Evolutionary conservation across 1,140 invertebrate genomes (phyloP).

Genomic region (Drosophila erecta): DNA sequence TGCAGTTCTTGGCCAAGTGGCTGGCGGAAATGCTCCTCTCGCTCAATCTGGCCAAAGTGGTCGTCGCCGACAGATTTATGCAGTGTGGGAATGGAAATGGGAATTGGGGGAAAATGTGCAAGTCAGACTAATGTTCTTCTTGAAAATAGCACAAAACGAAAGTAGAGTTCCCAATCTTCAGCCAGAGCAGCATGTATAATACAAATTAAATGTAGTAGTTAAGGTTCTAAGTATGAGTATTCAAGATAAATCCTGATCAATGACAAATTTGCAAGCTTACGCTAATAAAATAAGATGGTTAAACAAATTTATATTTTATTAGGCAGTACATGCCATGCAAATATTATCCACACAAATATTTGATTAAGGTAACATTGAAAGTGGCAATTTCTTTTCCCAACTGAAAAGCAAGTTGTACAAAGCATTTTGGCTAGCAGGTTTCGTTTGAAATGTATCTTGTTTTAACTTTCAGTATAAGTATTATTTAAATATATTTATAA

Average conservation of each 20-base stretch:
- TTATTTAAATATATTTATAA: no score
- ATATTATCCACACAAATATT: neutral
- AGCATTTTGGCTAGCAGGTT: no score
- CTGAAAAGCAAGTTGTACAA: no score
- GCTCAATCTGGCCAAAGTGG: slow-evolving; percentile 56
- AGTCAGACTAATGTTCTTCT: slow-evolving; percentile 1
- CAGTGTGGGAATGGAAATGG: slow-evolving; percentile 7
- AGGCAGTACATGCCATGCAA: no score
- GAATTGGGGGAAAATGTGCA: neutral
- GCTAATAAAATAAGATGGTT: neutral
- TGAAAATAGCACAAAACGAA: neutral
- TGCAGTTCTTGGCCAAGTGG: slow-evolving; percentile 49
- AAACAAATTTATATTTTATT: neutral
- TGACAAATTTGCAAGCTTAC: no score
- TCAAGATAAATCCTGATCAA: no score
- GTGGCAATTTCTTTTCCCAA: no score
- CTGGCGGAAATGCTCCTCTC: slow-evolving; percentile 67
- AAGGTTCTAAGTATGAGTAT: no score
- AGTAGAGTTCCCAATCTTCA: neutral
- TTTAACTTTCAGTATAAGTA: no score
- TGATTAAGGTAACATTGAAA: no score
- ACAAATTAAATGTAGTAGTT: no score
- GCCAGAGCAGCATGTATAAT: neutral
- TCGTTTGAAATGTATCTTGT: no score
- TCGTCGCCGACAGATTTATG: slow-evolving; percentile 36